A percentile compares a stretch with the other conserved stretches of the same genome.
Conservation (phyloP, 2,888 invertebrate genomes). For the Volucella zonaria region DNA sequence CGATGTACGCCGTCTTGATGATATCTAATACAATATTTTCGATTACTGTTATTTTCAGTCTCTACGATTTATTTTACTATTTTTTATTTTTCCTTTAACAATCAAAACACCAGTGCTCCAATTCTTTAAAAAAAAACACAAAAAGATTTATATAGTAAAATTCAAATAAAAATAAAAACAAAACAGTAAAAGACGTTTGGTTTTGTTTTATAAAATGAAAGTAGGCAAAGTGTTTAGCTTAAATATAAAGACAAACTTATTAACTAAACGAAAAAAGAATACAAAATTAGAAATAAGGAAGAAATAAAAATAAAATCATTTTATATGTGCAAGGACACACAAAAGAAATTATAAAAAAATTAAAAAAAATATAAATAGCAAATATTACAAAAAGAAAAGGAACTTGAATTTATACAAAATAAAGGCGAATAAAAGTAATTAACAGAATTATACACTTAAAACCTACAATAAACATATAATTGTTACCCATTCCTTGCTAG, state of each 20-base stretch:
- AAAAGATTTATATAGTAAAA: no score
- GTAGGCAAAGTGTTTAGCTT: conserved; percentile 9
- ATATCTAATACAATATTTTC: no score
- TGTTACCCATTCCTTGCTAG: conserved; percentile 40
- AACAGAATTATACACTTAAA: conserved; percentile 31
- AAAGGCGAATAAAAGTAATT: conserved; percentile 18
- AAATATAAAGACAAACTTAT: neutral
- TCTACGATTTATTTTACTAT: no score
- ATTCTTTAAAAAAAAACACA: no score
- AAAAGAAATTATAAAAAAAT: conserved; percentile 12
- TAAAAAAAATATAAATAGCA: neutral
- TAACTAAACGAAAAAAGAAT: conserved; percentile 8
- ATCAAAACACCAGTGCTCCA: no score
- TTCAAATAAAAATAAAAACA: no score
- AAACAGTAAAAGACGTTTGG: no score
- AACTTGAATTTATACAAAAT: conserved; percentile 37
- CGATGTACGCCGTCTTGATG: no score
- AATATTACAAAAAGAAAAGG: neutral
- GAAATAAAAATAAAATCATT: conserved; percentile 19
- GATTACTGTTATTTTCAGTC: no score
- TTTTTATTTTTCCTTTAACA: no score
- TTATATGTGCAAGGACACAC: conserved; percentile 45
- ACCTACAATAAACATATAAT: conserved; percentile 8
- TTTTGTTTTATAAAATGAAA: conserved; percentile 3
- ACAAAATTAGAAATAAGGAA: conserved; percentile 35